Evolutionary conservation across 1,140 invertebrate species (phyloP).

Genomic region (Zaprionus ghesquierei): DNA sequence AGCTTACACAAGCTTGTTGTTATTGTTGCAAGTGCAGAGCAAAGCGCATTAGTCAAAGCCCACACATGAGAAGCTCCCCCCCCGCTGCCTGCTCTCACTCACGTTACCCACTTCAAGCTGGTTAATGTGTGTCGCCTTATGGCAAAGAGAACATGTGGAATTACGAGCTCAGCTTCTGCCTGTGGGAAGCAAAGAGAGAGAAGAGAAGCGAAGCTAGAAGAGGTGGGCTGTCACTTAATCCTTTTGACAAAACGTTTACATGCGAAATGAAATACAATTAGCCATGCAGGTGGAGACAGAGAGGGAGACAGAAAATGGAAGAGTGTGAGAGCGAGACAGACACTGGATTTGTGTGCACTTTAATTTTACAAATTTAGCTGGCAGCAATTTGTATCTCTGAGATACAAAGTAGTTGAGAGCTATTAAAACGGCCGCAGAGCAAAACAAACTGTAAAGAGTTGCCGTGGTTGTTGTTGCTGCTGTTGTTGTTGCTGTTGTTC

Average conservation of each 20-base stretch:
- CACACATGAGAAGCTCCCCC: conserved; percentile 41
- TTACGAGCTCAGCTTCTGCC: conserved; percentile 40
- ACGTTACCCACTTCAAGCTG: conserved; percentile 64
- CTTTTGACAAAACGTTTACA: conserved; percentile 77
- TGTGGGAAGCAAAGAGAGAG: not conserved
- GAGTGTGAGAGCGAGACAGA: conserved; percentile 1
- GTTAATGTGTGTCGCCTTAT: conserved; percentile 71
- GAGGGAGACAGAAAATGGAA: conserved; percentile 3
- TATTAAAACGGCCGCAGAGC: conserved; percentile 73
- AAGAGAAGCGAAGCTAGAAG: not conserved
- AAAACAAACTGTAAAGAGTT: conserved; percentile 65
- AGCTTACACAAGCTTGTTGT: conserved; percentile 34
- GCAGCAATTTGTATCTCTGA: conserved; percentile 65
- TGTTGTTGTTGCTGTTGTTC: conserved; percentile 47
- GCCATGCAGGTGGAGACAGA: conserved; percentile 47
- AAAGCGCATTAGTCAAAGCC: conserved; percentile 70
- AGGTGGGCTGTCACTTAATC: conserved; percentile 48
- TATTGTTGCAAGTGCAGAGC: conserved; percentile 51
- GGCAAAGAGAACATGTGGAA: conserved; percentile 62
- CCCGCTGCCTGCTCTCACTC: not conserved
- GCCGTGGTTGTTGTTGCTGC: conserved; percentile 4
- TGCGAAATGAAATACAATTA: conserved; percentile 62
- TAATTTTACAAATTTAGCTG: conserved; percentile 65
- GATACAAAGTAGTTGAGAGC: conserved; percentile 71
- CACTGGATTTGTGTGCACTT: conserved; percentile 46